phyloP scores from a whole-genome alignment of 2,113 vertebrate genomes.

The Lophotis ruficrista region DNA sequence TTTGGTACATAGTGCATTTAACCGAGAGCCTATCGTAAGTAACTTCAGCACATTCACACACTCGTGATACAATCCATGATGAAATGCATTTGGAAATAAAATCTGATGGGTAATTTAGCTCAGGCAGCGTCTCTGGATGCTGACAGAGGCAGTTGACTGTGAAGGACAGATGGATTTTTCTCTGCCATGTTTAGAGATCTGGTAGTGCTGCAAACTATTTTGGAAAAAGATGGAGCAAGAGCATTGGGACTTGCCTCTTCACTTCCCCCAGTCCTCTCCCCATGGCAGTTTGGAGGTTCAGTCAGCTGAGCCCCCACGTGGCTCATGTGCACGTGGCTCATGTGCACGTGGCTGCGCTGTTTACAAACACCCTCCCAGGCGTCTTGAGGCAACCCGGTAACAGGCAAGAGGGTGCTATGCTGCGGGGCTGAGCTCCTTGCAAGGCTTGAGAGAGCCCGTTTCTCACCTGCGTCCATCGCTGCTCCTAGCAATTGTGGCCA shows the following conservation, averaged over 20 bases:
- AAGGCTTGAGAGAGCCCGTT: background rate
- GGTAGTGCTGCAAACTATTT: background rate
- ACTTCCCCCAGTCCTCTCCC: background rate
- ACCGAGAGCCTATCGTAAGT: background rate
- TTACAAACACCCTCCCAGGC: conserved; percentile 67
- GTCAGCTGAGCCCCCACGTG: background rate
- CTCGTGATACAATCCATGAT: background rate
- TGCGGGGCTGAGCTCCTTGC: background rate
- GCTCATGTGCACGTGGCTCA: background rate
- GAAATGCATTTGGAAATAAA: conserved; percentile 32
- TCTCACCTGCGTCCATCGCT: background rate
- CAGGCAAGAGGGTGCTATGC: background rate
- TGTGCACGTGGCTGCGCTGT: background rate
- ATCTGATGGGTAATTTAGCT: background rate
- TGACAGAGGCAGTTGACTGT: background rate
- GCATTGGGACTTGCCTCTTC: background rate
- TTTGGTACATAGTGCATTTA: background rate
- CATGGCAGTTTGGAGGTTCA: background rate
- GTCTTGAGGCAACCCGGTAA: background rate
- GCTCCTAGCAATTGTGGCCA: background rate
- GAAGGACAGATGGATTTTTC: conserved; percentile 21
- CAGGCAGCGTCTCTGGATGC: background rate
- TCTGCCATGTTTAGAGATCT: background rate
- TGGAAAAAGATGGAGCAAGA: background rate
- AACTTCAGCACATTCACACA: background rate